phyloP scores from a whole-genome alignment of 2,113 vertebrate species.

The Leptocoma aspasia region DNA sequence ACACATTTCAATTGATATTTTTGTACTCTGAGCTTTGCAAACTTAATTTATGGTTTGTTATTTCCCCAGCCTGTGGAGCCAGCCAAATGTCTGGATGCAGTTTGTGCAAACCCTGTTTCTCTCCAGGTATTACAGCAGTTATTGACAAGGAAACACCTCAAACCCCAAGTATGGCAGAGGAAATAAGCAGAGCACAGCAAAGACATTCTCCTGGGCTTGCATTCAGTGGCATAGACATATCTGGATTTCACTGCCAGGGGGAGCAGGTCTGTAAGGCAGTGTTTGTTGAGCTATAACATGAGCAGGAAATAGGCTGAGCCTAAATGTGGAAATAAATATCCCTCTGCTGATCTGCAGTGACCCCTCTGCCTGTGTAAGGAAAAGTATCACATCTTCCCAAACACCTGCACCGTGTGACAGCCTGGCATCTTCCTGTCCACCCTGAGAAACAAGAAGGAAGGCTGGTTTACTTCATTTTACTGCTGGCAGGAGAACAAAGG shows the following conservation, averaged over 20 bases:
- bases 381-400: not conserved
- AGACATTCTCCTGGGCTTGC: not conserved
- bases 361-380: not conserved
- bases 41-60: not conserved
- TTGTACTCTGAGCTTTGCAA: not conserved
- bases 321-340: not conserved
- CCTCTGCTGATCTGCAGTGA: not conserved
- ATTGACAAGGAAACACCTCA: not conserved
- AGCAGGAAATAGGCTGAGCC: not conserved
- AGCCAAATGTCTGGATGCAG: not conserved
- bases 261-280: not conserved
- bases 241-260: not conserved
- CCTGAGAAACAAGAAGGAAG: not conserved
- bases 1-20: not conserved
- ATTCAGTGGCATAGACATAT: not conserved
- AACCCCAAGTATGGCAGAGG: not conserved
- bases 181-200: not conserved
- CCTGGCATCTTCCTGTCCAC: not conserved
- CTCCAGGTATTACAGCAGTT: not conserved
- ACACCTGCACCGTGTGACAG: not conserved
- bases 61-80: not conserved
- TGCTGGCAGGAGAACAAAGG: not conserved
- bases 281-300: not conserved
- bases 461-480: not conserved
- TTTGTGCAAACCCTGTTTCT: not conserved